phyloP scores from a whole-genome alignment of 2,797 vertebrate genomes.

The Pygocentrus nattereri region DNA sequence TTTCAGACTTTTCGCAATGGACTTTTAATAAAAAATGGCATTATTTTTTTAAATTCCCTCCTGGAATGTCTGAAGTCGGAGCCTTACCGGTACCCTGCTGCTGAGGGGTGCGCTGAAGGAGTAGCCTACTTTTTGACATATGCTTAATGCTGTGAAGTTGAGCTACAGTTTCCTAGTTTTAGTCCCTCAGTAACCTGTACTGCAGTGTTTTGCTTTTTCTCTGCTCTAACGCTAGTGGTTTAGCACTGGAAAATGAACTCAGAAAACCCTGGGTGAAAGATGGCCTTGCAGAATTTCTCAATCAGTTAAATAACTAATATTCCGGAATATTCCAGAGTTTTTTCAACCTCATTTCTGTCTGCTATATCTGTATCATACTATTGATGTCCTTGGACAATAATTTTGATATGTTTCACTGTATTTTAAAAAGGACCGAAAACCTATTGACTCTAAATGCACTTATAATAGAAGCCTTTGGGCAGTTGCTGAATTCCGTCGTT shows the following conservation, averaged over 20 bases:
- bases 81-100: neutral
- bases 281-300: neutral
- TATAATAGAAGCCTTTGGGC: no score
- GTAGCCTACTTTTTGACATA: neutral
- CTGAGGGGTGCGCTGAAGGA: neutral
- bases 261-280: neutral
- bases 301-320: neutral
- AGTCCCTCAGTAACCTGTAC: neutral
- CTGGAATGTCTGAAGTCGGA: neutral
- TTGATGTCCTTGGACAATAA: neutral
- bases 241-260: neutral
- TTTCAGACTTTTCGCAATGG: neutral
- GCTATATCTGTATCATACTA: neutral
- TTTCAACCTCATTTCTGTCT: neutral
- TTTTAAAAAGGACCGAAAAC: no score
- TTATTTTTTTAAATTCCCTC: neutral
- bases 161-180: neutral
- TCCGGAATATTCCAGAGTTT: neutral
- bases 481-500: no score
- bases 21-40: neutral
- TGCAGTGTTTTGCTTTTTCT: neutral
- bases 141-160: neutral
- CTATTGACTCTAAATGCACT: no score
- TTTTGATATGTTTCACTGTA: no score
- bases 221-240: neutral